phyloP scores from a whole-genome alignment of 2,113 vertebrate species.

The Sylvietta virens region DNA sequence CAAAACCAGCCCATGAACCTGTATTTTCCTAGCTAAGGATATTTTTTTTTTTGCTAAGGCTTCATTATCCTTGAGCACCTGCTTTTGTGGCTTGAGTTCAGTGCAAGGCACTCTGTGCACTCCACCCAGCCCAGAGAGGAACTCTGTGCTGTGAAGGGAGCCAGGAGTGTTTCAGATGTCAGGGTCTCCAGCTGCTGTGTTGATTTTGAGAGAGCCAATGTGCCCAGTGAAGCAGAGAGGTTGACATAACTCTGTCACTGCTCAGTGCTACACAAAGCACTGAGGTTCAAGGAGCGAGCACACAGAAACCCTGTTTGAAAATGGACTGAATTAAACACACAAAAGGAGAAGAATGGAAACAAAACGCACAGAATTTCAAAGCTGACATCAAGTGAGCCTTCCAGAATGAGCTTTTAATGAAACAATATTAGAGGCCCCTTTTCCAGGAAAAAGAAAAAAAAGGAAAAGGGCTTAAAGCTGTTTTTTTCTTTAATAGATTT shows the following conservation, averaged over 20 bases:
- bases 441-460: not conserved
- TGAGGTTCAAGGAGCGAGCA: not conserved
- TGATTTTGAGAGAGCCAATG: not conserved
- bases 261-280: not conserved
- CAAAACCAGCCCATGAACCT: not conserved
- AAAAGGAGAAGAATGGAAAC: not conserved
- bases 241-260: slow-evolving; percentile 10
- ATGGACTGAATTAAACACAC: not conserved
- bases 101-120: not conserved
- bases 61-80: not conserved
- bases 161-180: not conserved
- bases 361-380: not conserved
- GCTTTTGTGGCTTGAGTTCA: not conserved
- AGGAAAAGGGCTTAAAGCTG: not conserved
- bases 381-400: not conserved
- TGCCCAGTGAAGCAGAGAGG: not conserved
- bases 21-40: rapidly evolving
- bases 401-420: not conserved
- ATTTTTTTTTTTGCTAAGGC: not conserved
- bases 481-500: not conserved
- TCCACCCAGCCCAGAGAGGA: not conserved
- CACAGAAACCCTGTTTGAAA: not conserved
- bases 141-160: not conserved
- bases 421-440: not conserved
- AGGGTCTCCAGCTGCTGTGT: not conserved